These are phyloP conservation scores for Scarus forsteni DNA, from an alignment of 2,797 vertebrate species.

Conservation along the genomic window DNA sequence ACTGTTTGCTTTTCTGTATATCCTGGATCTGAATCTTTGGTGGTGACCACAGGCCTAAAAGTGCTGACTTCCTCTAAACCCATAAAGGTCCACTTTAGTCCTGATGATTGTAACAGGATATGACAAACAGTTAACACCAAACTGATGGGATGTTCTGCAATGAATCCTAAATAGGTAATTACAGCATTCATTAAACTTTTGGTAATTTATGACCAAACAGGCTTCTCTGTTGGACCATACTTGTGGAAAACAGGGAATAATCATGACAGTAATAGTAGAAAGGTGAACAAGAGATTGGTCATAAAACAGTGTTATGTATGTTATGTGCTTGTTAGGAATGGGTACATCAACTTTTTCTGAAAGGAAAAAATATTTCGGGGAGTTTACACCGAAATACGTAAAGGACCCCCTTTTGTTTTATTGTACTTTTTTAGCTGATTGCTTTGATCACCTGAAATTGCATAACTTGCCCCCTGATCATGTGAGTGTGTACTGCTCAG, in stretches of 20 bases:
- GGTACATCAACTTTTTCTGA: too few relatives aligned
- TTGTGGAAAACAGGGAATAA: neutral
- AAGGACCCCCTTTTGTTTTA: too few relatives aligned
- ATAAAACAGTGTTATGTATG: neutral
- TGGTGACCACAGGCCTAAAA: conserved; percentile 10
- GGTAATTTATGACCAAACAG: too few relatives aligned
- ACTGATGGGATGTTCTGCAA: conserved; percentile 20
- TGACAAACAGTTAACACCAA: conserved; percentile 35
- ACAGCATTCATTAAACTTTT: too few relatives aligned
- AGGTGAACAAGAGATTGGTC: neutral
- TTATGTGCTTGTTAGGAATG: too few relatives aligned
- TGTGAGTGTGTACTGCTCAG: too few relatives aligned
- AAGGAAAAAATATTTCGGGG: too few relatives aligned
- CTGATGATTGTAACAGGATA: conserved; percentile 65
- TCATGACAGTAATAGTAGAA: neutral
- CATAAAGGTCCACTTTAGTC: conserved; percentile 48
- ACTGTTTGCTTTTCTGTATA: conserved; percentile 17
- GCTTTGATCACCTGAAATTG: too few relatives aligned
- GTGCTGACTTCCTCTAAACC: conserved; percentile 31
- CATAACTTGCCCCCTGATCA: too few relatives aligned
- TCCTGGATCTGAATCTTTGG: neutral
- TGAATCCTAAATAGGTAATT: neutral
- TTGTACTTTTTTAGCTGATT: too few relatives aligned
- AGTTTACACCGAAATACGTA: too few relatives aligned
- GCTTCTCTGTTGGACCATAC: neutral